phyloP scores from a whole-genome alignment of 2,888 invertebrate species.

The Agrotis exclamationis region DNA sequence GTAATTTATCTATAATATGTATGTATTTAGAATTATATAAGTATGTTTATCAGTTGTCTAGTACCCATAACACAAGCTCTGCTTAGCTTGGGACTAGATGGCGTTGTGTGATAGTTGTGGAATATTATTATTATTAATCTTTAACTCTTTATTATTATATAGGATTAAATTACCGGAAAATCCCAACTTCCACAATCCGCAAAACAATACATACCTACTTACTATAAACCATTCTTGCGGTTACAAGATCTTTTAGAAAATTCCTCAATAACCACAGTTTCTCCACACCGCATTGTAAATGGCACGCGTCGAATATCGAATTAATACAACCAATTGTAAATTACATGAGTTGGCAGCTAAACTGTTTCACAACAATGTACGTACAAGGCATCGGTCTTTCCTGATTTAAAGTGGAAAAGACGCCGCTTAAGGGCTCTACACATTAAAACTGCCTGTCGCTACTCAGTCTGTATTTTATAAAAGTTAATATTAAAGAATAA shows the following conservation, averaged over 20 bases:
- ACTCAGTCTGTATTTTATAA: too few species aligned
- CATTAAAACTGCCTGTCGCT: too few species aligned
- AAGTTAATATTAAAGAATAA: too few species aligned
- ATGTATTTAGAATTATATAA: too few species aligned
- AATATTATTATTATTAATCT: too few species aligned
- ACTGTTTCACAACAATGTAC: conserved; percentile 55
- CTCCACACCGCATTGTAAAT: conserved; percentile 58
- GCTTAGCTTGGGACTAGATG: too few species aligned
- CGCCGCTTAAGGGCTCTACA: conserved; percentile 20
- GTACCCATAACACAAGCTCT: too few species aligned
- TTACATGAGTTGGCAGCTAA: conserved; percentile 57
- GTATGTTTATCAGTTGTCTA: too few species aligned
- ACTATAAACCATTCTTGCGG: conserved; percentile 37
- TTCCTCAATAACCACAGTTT: conserved; percentile 47
- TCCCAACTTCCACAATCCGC: not conserved
- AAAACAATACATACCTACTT: conserved; percentile 36
- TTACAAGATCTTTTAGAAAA: conserved; percentile 44
- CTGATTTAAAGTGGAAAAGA: conserved; percentile 45
- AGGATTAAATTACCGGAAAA: not conserved
- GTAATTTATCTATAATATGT: too few species aligned
- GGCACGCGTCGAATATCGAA: conserved; percentile 59
- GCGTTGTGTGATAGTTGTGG: too few species aligned
- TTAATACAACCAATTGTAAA: conserved; percentile 63
- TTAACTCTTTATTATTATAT: too few species aligned
- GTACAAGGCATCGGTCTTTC: conserved; percentile 46